These are phyloP conservation scores for Brachyalestes nurse DNA, from an alignment of 2,797 vertebrate species.

Conservation along the genomic window DNA sequence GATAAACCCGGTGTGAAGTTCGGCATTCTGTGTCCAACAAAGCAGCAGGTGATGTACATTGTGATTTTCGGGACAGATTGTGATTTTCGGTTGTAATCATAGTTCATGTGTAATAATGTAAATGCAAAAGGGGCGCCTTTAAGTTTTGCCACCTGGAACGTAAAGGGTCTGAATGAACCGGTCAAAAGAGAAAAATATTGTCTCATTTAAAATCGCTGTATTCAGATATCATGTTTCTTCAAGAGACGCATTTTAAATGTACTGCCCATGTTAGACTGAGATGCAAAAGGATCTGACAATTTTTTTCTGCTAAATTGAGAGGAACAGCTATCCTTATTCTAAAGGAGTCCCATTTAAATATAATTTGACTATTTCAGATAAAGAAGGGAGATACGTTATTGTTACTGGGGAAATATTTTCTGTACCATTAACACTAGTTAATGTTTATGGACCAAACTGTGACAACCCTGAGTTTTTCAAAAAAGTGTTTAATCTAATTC, in stretches of 20 bases:
- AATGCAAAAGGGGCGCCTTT: neutral
- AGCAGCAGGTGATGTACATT: neutral
- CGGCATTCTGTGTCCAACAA: neutral
- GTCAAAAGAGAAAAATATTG: constrained; percentile 1
- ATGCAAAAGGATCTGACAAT: neutral
- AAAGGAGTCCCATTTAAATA: constrained; percentile 40
- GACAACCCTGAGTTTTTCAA: too few relatives aligned
- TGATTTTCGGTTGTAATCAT: neutral
- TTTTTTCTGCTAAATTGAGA: constrained; percentile 36
- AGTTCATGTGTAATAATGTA: neutral
- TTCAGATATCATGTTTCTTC: neutral
- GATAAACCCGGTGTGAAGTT: constrained; percentile 3
- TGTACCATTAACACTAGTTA: constrained; percentile 8
- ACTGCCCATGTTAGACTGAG: neutral
- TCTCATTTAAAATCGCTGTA: neutral
- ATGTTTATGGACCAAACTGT: neutral
- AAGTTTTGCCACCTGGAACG: neutral
- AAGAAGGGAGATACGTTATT: constrained; percentile 25
- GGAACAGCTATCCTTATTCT: constrained; percentile 29
- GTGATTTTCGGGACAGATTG: neutral
- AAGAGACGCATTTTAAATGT: neutral
- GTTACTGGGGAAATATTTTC: constrained; percentile 17
- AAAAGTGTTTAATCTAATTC: too few relatives aligned
- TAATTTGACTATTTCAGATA: constrained; percentile 23
- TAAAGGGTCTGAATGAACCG: neutral